Percentiles rank a stretch among this genome's conserved stretches.
phyloP scores from a whole-genome alignment of 2,113 vertebrate species.

The Menidia beryllina region DNA sequence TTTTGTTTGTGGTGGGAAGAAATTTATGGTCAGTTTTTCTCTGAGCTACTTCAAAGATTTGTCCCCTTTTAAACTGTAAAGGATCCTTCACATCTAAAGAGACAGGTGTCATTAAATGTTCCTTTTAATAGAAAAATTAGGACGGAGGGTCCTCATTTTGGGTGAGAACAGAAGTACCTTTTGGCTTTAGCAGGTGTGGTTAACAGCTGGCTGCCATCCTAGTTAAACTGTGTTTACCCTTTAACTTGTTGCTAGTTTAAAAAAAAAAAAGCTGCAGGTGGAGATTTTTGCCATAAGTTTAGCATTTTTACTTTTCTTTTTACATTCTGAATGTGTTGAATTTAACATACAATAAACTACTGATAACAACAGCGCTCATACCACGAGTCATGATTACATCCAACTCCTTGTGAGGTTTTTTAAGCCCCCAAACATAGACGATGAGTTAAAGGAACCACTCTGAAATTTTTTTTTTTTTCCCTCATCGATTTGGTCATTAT shows the following conservation, averaged over 20 bases:
- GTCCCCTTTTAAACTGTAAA: constrained; percentile 48
- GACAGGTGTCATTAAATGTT: constrained; percentile 74
- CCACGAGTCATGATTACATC: constrained; percentile 79
- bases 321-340: constrained; percentile 96
- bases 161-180: constrained; percentile 81
- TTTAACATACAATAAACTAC: constrained; percentile 99
- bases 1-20: constrained; percentile 65
- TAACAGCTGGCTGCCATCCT: constrained; percentile 88
- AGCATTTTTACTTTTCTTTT: constrained; percentile 38
- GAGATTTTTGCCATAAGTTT: constrained; percentile 60
- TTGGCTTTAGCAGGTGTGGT: constrained; percentile 85
- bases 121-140: constrained; percentile 78
- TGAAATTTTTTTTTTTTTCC: not conserved
- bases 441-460: not conserved
- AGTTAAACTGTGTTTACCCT: constrained; percentile 89
- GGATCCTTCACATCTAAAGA: constrained; percentile 72
- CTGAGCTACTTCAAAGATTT: constrained; percentile 37
- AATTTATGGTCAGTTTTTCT: constrained; percentile 59
- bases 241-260: constrained; percentile 86
- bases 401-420: not conserved
- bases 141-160: constrained; percentile 79
- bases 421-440: not conserved
- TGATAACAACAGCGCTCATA: constrained; percentile 93
- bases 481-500: too few relatives aligned
- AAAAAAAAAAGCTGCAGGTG: constrained; percentile 86